These are phyloP conservation scores for Aelia acuminata DNA, from an alignment of 2,888 invertebrate species.

Conservation along the genomic window DNA sequence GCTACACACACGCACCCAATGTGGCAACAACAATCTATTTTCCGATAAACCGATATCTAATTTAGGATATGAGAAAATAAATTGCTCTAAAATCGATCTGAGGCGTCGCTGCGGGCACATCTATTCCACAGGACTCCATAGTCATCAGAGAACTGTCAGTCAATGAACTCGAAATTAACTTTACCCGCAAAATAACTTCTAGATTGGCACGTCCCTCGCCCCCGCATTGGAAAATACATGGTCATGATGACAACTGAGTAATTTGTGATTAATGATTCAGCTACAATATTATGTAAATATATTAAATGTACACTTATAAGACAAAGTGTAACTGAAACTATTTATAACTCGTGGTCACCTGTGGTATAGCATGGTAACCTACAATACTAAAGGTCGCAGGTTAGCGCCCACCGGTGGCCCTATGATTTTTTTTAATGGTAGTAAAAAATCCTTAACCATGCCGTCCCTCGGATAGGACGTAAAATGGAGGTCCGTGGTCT, in stretches of 20 bases:
- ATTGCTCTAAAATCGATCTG: slow-evolving; percentile 2
- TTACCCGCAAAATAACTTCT: slow-evolving; percentile 5
- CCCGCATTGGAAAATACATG: background rate
- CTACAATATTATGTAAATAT: background rate
- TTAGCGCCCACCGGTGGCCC: too few relatives aligned
- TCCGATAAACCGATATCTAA: slow-evolving; percentile 37
- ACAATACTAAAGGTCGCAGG: too few relatives aligned
- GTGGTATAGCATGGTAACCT: too few relatives aligned
- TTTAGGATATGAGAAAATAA: slow-evolving; percentile 30
- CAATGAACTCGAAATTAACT: background rate
- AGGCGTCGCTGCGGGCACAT: background rate
- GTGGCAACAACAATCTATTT: background rate
- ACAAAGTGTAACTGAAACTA: too few relatives aligned
- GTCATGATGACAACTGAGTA: background rate
- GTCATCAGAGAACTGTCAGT: background rate
- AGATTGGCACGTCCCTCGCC: background rate
- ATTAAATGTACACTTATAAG: background rate
- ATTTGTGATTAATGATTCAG: background rate
- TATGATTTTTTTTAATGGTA: too few relatives aligned
- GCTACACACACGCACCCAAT: background rate
- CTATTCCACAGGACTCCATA: background rate
- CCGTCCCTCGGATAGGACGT: too few relatives aligned
- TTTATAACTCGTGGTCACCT: too few relatives aligned
- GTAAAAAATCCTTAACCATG: too few relatives aligned
- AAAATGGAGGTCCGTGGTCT: too few relatives aligned